Evolutionary conservation across 2,113 vertebrate genomes (phyloP).

Genomic region (Amphiprion percula): DNA sequence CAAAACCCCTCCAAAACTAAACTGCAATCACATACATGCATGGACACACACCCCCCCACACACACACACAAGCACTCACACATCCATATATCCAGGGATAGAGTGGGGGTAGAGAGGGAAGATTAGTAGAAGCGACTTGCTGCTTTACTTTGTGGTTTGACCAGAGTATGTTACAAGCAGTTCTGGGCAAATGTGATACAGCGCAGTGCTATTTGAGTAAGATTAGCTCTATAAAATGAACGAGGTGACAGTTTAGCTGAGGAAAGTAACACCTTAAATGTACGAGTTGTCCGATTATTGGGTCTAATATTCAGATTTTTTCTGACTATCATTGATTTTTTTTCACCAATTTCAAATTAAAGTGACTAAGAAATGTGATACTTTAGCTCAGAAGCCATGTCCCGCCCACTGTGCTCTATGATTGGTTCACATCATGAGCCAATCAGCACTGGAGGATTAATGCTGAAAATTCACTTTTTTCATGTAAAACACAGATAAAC

Average conservation of each 20-base stretch:
- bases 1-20: constrained; percentile 36
- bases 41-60: background rate
- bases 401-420: too few relatives aligned
- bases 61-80: background rate
- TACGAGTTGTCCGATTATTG: too few relatives aligned
- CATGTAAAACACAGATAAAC: too few relatives aligned
- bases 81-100: background rate
- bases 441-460: too few relatives aligned
- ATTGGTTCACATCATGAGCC: too few relatives aligned
- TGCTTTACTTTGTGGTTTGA: constrained; percentile 16
- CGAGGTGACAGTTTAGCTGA: background rate
- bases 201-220: background rate
- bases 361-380: too few relatives aligned
- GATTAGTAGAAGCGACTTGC: background rate
- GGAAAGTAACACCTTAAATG: background rate
- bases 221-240: background rate
- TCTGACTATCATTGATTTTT: too few relatives aligned
- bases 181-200: background rate
- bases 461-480: too few relatives aligned
- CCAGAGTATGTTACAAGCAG: background rate
- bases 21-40: constrained; percentile 7
- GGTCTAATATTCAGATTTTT: too few relatives aligned
- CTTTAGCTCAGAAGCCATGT: too few relatives aligned
- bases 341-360: too few relatives aligned
- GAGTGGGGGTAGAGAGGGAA: background rate